phyloP scores from a whole-genome alignment of 2,888 invertebrate species.

The Trachelus iudaicus region DNA sequence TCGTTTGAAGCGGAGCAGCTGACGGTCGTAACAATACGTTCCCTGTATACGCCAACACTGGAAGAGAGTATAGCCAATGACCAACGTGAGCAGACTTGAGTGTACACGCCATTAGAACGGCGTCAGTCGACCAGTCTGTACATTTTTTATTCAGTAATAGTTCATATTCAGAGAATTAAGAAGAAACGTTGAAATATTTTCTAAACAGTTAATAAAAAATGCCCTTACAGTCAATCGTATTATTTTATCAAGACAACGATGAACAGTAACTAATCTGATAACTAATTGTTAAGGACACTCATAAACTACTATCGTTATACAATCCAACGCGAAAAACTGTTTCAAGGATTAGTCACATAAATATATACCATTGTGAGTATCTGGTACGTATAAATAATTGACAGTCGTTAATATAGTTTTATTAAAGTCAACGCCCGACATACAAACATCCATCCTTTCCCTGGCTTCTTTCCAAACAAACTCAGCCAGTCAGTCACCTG shows the following conservation, averaged over 20 bases:
- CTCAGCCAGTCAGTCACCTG: conserved; percentile 3
- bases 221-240: neutral
- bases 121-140: neutral
- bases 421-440: conserved; percentile 24
- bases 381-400: neutral
- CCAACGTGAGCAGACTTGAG: neutral
- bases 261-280: neutral
- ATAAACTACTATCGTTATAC: neutral
- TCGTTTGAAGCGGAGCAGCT: conserved; percentile 38
- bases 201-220: neutral
- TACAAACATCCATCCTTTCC: conserved; percentile 24
- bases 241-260: neutral
- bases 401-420: conserved; percentile 16
- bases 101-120: neutral
- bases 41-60: conserved; percentile 9
- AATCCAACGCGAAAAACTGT: neutral
- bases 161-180: neutral
- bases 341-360: neutral
- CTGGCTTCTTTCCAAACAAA: conserved; percentile 21
- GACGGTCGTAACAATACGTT: conserved; percentile 44
- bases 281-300: neutral
- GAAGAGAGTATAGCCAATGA: neutral
- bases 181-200: too few relatives aligned
- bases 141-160: neutral
- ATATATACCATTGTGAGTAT: neutral